phyloP scores from a whole-genome alignment of 2,113 vertebrate genomes.

The Strix aluco region DNA sequence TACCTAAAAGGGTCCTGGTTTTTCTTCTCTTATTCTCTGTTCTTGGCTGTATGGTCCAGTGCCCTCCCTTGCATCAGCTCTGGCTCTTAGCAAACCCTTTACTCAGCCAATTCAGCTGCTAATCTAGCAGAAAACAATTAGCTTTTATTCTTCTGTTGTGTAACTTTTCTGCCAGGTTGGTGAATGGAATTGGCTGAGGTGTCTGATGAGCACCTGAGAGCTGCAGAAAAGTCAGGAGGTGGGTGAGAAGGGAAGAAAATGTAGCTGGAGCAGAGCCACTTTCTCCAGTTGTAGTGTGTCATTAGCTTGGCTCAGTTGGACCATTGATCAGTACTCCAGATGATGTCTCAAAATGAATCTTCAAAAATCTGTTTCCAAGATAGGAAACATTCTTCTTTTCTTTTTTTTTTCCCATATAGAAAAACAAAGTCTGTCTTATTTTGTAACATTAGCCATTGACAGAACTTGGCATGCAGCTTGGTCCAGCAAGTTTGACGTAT shows the following conservation, averaged over 20 bases:
- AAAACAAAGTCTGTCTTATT: background rate
- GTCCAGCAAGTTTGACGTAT: background rate
- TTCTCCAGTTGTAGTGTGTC: background rate
- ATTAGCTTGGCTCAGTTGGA: background rate
- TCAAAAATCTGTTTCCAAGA: background rate
- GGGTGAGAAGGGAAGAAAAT: background rate
- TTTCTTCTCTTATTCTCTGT: background rate
- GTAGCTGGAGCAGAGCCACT: background rate
- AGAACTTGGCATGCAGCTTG: background rate
- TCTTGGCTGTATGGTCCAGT: background rate
- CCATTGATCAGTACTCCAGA: background rate
- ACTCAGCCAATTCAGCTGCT: background rate
- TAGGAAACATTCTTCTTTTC: background rate
- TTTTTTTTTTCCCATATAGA: background rate
- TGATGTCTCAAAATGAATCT: background rate
- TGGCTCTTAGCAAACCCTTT: background rate
- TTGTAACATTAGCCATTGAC: background rate
- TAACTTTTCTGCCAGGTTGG: background rate
- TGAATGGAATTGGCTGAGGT: background rate
- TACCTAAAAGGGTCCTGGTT: background rate
- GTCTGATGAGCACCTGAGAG: background rate
- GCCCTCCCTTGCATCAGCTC: background rate
- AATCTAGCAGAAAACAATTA: background rate
- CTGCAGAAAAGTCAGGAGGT: background rate
- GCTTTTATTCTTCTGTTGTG: background rate